Evolutionary conservation across 2,113 vertebrate genomes (phyloP), one percentile per base, ranked within the genome.

Genomic region (Nymphicus hollandicus): DNA sequence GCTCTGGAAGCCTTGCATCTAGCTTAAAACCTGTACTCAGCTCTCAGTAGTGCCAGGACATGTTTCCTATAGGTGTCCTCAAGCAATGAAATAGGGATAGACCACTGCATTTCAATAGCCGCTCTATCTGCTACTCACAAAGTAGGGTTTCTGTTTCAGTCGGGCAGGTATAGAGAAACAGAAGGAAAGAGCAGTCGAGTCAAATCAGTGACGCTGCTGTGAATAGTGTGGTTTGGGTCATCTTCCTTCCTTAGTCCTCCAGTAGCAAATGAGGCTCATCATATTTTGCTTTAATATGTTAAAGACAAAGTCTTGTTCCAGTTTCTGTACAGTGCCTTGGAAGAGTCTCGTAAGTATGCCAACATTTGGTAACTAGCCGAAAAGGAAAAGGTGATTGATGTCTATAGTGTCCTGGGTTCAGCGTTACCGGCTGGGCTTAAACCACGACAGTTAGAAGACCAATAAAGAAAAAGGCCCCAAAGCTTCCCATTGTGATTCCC

Each of bases 321-420:
- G 2, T 82, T 78, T 65, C 61, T 92, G 84, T 80, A 84, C 76
- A 89, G 89, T 96, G 95, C 95, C 95, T 96, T 97, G 33, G 69
- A 88, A 88, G 95, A 96, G 95, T 94, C 93, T 96, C 72, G 0
- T 58, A 83, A 88, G 90, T 71, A 81, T 58, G 88, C 93, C 91
- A 95, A 78, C 78, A 93, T 86, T 92, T 91, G 85, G 73, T 86
- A 77, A 96, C 64, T 95, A 89, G 82, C 71, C 82, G 66, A 65
- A 85, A 93, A 92, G 79, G 86, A 91, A 72, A 85, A 84, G 81
- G 73, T 86, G 85, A 88, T 18, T 90, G 76, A 83, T 86, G 46
- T 69, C 79, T 70, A 43, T 70, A 43, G 31, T n/a, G 55, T n/a
- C 55, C 55, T 58, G 55, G 33, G 13, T n/a, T 58, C 55, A 58